Conservation (phyloP, 1,140 invertebrate species). For the Caligus rogercresseyi region DNA sequence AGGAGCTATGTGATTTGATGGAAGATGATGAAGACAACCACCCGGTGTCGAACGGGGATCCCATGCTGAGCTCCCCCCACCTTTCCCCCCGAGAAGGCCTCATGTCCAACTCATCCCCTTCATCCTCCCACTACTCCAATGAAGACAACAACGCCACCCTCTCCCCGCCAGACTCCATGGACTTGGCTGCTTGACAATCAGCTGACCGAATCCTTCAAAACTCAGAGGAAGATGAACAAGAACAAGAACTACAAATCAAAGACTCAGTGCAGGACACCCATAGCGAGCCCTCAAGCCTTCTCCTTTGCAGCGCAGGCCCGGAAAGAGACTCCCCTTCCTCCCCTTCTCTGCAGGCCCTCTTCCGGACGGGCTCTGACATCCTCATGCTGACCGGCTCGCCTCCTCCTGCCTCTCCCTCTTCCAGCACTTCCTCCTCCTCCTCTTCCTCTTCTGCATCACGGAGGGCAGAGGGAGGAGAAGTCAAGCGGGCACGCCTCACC, state of each 20-base stretch:
- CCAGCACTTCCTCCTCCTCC: neutral
- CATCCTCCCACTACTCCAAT: slow-evolving; percentile 17
- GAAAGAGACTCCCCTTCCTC: too few relatives aligned
- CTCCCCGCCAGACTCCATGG: slow-evolving; percentile 14
- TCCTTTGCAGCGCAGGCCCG: too few relatives aligned
- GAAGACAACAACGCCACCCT: slow-evolving; percentile 7
- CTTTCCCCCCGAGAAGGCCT: slow-evolving; percentile 28
- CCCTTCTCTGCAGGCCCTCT: too few relatives aligned
- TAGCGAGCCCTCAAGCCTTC: too few relatives aligned
- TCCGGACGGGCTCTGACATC: too few relatives aligned
- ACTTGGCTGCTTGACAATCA: slow-evolving; percentile 16
- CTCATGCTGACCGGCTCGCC: neutral
- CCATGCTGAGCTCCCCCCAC: slow-evolving; percentile 42
- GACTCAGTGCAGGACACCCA: too few relatives aligned
- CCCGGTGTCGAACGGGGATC: slow-evolving; percentile 42
- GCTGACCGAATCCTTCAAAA: neutral
- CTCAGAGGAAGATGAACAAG: too few relatives aligned
- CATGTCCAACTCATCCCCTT: slow-evolving; percentile 2
- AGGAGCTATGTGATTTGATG: slow-evolving; percentile 58
- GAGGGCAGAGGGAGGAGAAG: neutral
- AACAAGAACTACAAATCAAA: too few relatives aligned
- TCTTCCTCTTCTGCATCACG: neutral
- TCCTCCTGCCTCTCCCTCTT: neutral
- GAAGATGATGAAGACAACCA: slow-evolving; percentile 49
- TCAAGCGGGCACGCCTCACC: neutral